Percentiles rank a stretch among this genome's conserved stretches.
phyloP scores from a whole-genome alignment of 2,797 vertebrate species.

The Arremon aurantiirostris region DNA sequence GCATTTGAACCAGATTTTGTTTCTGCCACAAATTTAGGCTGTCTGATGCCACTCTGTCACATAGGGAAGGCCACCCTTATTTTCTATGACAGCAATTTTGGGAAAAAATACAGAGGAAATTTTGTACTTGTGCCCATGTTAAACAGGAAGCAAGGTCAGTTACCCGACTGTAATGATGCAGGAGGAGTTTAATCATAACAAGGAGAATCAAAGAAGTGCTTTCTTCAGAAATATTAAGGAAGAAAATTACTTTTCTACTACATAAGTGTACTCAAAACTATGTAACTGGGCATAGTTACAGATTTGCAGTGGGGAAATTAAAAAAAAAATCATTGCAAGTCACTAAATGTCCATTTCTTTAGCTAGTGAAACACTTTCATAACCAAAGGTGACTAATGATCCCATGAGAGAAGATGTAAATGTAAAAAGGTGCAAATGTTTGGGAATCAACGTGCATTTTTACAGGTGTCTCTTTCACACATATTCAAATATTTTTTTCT shows the following conservation, averaged over 20 bases:
- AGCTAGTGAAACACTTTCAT: neutral
- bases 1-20: neutral
- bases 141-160: neutral
- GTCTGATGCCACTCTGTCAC: neutral
- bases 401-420: neutral
- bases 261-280: rapidly evolving
- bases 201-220: neutral
- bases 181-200: neutral
- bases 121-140: neutral
- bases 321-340: neutral
- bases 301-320: neutral
- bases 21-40: neutral
- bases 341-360: neutral
- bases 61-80: neutral
- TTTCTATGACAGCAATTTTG: neutral
- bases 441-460: neutral
- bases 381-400: neutral
- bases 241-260: neutral
- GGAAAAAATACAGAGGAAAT: neutral
- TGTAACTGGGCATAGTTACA: neutral
- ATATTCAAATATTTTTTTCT: neutral
- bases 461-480: neutral
- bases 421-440: neutral
- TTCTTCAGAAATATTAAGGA: neutral
- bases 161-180: neutral